Conservation (phyloP, 2,113 vertebrate genomes). For the Spea multiplicata region DNA sequence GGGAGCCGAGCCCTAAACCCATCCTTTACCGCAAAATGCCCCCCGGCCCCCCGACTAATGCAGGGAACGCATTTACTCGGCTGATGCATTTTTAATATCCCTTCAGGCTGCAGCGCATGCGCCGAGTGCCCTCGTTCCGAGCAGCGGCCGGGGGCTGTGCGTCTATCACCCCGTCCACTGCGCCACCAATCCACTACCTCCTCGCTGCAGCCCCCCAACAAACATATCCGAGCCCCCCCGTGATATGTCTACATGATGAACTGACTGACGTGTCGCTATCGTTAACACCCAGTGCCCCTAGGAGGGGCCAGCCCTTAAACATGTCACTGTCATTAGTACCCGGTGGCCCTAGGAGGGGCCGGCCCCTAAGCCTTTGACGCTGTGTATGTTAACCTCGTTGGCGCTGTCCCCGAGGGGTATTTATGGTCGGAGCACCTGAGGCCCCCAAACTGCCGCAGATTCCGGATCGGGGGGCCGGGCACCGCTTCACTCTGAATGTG, state of each 20-base stretch:
- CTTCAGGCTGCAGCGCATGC: conserved; percentile 40
- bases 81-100: conserved; percentile 50
- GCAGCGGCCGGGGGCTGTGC: conserved; percentile 29
- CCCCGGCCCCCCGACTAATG: conserved; percentile 35
- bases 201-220: neutral
- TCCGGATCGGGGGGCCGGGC: conserved; percentile 15
- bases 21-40: neutral
- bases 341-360: no score
- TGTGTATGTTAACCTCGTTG: no score
- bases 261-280: neutral
- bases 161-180: conserved; percentile 29
- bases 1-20: no score
- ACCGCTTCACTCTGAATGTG: conserved; percentile 35
- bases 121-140: conserved; percentile 38
- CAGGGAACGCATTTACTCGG: conserved; percentile 40
- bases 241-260: neutral
- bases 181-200: conserved; percentile 5
- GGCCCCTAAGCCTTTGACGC: neutral
- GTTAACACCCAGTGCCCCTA: no score
- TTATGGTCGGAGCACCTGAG: no score
- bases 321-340: no score
- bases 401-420: no score
- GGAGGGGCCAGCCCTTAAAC: no score
- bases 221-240: no score
- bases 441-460: no score